Percentiles rank a stretch among this genome's conserved stretches.
phyloP scores from a whole-genome alignment of 2,888 invertebrate species.

The Hermaeophaga mercurialis region DNA sequence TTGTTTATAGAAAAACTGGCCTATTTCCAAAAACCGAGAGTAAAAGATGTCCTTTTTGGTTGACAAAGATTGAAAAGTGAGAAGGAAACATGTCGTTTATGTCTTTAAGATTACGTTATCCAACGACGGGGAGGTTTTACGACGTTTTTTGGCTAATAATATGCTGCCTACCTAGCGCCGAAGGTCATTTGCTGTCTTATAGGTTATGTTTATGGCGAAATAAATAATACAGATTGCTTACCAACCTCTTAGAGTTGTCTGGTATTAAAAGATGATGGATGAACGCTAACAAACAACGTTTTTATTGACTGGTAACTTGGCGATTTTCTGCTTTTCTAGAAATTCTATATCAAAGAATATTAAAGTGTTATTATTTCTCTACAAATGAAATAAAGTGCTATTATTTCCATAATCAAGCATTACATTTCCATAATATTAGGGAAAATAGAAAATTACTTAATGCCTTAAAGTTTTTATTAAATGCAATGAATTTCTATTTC shows the following conservation, averaged over 20 bases:
- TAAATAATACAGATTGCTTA: conserved; percentile 45
- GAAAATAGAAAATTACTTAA: no score
- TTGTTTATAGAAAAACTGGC: no score
- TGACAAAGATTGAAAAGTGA: conserved; percentile 27
- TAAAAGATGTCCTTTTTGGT: conserved; percentile 6
- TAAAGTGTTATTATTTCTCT: no score
- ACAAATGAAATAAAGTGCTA: no score
- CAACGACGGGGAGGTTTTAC: conserved; percentile 22
- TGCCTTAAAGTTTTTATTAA: no score
- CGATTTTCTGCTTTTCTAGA: no score
- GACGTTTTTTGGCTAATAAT: conserved; percentile 35
- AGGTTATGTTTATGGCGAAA: conserved; percentile 43
- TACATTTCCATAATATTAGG: no score
- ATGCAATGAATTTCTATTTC: no score
- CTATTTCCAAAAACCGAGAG: not conserved
- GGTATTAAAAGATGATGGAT: conserved; percentile 35
- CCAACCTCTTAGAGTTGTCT: conserved; percentile 29
- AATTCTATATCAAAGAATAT: no score
- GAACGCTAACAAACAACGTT: conserved; percentile 5
- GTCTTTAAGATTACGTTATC: conserved; percentile 25
- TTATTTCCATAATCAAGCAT: no score
- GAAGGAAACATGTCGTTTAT: conserved; percentile 35
- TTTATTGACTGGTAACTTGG: not conserved
- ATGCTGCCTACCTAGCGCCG: conserved; percentile 36
- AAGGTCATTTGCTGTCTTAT: conserved; percentile 41